phyloP scores from a whole-genome alignment of 2,797 vertebrate genomes.

The Avahi laniger region DNA sequence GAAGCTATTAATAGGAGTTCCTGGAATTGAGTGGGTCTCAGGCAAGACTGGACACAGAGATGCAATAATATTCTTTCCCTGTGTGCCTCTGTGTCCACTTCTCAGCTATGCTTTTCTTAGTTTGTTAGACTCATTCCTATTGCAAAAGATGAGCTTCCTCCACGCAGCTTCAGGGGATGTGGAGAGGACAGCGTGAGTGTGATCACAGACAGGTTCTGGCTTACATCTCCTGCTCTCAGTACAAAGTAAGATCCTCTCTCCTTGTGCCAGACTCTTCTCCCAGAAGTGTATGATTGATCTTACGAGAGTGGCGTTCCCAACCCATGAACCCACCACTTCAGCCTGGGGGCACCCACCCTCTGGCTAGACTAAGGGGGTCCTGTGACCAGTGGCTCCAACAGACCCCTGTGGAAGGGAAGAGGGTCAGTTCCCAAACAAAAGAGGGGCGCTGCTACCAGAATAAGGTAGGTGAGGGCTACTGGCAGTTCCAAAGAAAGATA shows the following conservation, averaged over 20 bases:
- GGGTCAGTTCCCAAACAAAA: not conserved
- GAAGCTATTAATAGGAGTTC: not conserved
- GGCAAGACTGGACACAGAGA: not conserved
- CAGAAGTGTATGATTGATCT: not conserved
- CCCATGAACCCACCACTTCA: not conserved
- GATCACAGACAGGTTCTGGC: not conserved
- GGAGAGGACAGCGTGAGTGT: not conserved
- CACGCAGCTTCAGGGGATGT: not conserved
- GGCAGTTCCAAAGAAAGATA: not conserved
- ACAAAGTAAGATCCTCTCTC: not conserved
- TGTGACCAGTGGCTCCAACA: not conserved
- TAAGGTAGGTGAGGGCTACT: not conserved
- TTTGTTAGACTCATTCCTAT: not conserved
- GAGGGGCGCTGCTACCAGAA: not conserved
- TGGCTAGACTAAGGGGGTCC: not conserved
- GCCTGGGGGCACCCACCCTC: not conserved
- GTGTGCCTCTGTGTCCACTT: not conserved
- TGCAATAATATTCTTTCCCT: not conserved
- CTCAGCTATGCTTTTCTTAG: not conserved
- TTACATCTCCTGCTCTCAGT: not conserved
- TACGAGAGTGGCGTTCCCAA: not conserved
- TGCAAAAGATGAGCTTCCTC: not conserved
- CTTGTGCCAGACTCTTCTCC: not conserved
- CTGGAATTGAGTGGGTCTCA: not conserved
- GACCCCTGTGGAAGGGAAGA: not conserved